Evolutionary conservation across 2,888 invertebrate species (phyloP).

Genomic region (Cremastobaeus sp.): DNA sequence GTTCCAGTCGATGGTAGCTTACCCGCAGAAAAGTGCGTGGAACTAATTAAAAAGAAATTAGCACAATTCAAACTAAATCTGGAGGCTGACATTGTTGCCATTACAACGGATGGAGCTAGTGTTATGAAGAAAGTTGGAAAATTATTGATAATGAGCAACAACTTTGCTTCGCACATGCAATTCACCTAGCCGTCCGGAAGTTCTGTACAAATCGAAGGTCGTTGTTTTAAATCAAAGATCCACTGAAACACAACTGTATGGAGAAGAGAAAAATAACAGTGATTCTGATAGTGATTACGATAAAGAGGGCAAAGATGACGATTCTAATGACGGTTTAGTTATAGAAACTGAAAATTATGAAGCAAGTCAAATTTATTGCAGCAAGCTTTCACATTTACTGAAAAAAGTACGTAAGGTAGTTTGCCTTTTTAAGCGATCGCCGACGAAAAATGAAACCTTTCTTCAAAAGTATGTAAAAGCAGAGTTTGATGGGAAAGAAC

Average conservation of each 20-base stretch:
- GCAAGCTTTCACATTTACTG: too few species aligned
- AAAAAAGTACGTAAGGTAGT: too few species aligned
- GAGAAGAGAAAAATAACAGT: too few species aligned
- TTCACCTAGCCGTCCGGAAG: constrained; percentile 32
- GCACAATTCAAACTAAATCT: too few species aligned
- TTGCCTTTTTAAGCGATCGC: constrained; percentile 54
- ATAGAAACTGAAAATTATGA: too few species aligned
- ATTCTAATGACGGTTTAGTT: too few species aligned
- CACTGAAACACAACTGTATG: too few species aligned
- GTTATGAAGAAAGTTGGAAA: constrained; percentile 52
- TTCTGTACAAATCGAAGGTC: constrained; percentile 25
- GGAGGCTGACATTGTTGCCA: constrained; percentile 11
- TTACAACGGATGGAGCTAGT: constrained; percentile 47
- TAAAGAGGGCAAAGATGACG: too few species aligned
- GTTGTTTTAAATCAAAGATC: too few species aligned
- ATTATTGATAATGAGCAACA: constrained; percentile 53
- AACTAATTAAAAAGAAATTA: constrained; percentile 6
- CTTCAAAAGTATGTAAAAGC: constrained; percentile 57
- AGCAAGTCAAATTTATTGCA: too few species aligned
- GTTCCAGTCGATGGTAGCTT: constrained; percentile 17
- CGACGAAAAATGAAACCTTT: constrained; percentile 56
- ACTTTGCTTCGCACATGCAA: constrained; percentile 63
- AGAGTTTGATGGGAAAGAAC: constrained; percentile 51
- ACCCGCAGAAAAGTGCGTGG: constrained; percentile 18
- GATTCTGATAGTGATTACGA: too few species aligned